Evolutionary conservation across 2,113 vertebrate species (phyloP).

Genomic region (Marcusenius ussheri): DNA sequence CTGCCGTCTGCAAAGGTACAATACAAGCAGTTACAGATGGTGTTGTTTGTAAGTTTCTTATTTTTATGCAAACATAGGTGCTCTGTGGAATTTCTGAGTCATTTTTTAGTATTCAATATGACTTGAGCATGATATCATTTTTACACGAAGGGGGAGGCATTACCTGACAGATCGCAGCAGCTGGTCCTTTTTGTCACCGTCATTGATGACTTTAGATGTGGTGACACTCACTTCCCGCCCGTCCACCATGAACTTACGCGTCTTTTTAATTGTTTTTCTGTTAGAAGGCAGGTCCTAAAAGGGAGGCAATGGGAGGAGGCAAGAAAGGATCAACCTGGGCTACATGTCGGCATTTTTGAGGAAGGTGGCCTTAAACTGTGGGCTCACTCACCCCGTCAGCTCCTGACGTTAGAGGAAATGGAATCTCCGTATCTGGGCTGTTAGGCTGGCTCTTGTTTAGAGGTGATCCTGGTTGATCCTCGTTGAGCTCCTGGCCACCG

Average conservation of each 20-base stretch:
- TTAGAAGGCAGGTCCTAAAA: constrained; percentile 29
- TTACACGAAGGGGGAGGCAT: neutral
- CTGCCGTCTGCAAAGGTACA: constrained; percentile 48
- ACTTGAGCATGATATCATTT: neutral
- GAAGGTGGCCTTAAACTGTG: neutral
- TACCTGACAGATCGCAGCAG: constrained; percentile 50
- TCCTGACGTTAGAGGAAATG: constrained; percentile 7
- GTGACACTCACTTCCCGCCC: constrained; percentile 56
- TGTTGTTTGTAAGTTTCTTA: neutral
- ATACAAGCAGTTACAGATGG: neutral
- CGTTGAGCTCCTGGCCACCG: constrained; percentile 16
- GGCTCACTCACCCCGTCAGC: constrained; percentile 31
- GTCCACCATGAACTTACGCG: constrained; percentile 50
- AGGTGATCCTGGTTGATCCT: neutral
- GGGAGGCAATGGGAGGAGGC: neutral
- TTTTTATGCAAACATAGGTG: too few species aligned
- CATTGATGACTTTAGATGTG: constrained; percentile 40
- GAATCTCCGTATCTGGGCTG: neutral
- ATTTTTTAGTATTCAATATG: neutral
- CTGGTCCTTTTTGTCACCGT: constrained; percentile 30
- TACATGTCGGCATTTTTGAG: neutral
- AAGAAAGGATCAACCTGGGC: neutral
- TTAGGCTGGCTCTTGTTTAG: neutral
- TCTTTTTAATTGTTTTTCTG: constrained; percentile 42
- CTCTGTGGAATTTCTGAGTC: neutral